A percentile compares a stretch with the other conserved stretches of the same genome.
Evolutionary conservation across 1,140 invertebrate species (phyloP).

Genomic region (Halesus radiatus): DNA sequence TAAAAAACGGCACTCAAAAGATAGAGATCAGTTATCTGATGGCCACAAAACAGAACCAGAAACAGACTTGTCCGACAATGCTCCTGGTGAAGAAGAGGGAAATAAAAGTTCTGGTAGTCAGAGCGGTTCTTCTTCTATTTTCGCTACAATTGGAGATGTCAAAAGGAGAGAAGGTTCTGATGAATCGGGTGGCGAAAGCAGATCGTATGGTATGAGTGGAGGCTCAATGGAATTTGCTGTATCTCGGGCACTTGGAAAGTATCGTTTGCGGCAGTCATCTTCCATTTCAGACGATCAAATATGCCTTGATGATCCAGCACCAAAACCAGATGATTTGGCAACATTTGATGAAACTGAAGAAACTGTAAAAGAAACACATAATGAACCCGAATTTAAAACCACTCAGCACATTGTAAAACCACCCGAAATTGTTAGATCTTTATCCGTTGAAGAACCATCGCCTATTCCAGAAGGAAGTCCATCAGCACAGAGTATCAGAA

Average conservation of each 20-base stretch:
- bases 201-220: slow-evolving; percentile 64
- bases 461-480: slow-evolving; percentile 75
- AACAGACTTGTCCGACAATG: slow-evolving; percentile 72
- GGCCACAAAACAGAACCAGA: slow-evolving; percentile 70
- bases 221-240: slow-evolving; percentile 84
- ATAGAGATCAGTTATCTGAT: slow-evolving; percentile 67
- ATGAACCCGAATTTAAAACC: slow-evolving; percentile 57
- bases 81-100: slow-evolving; percentile 73
- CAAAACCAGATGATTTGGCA: slow-evolving; percentile 66
- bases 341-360: slow-evolving; percentile 64
- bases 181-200: slow-evolving; percentile 74
- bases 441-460: slow-evolving; percentile 65
- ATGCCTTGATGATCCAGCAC: slow-evolving; percentile 66
- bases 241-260: slow-evolving; percentile 85
- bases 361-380: slow-evolving; percentile 58
- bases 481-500: slow-evolving; percentile 73
- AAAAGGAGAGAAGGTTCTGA: slow-evolving; percentile 75
- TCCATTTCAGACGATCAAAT: slow-evolving; percentile 77
- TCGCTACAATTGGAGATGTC: slow-evolving; percentile 80
- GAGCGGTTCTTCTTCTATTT: slow-evolving; percentile 75
- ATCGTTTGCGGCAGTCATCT: slow-evolving; percentile 81
- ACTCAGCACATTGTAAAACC: slow-evolving; percentile 61
- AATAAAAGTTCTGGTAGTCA: slow-evolving; percentile 73
- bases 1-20: slow-evolving; percentile 61
- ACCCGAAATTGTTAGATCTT: slow-evolving; percentile 65